Evolutionary conservation across 2,113 vertebrate genomes (phyloP), one percentile per base, ranked within the genome.

Genomic region (Tenrec ecaudatus): DNA sequence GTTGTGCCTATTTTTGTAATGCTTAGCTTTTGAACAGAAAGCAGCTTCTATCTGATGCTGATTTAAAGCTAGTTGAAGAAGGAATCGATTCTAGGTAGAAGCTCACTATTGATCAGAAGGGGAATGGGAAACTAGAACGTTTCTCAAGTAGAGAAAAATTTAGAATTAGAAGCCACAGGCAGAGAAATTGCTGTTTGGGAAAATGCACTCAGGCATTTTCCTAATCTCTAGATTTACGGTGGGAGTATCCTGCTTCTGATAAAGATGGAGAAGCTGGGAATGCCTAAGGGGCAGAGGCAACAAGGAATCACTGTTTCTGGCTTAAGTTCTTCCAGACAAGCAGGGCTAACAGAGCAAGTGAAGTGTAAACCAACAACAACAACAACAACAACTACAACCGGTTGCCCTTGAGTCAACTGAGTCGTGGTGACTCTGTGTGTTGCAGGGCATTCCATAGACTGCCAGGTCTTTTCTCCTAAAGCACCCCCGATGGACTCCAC

Each of bases 41-140:
- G 71, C 89, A 87, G 86, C 90, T 95, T 92, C 81, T 83, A 79
- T 89, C 71, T 62, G 62, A 86, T 95, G 62, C 93, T 82, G 90
- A 96, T 97, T 95, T 96, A 96, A 68, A 96, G 90, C 69, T 90
- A 83, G 89, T 81, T 94, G 88, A 91, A 93, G 90, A 95, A 88
- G 77, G 76, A 94, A 96, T 96, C 2, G n/a, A 96, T 96, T 94
- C 82, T 80, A 90, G 83, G 86, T 68, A 83, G 95, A 92, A 60
- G 88, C 82, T 80, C 86, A 80, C 79, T 96, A 94, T 96, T 96
- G 96, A 96, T 97, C 86, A 93, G 82, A 81, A 91, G 33, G 60
- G 68, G 94, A 88, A 58, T 73, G 68, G 88, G 62, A 96, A 95
- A 94, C 90, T 90, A 79, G 68, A 90, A 81, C 84, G 91, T 95